A percentile compares a stretch with the other conserved stretches of the same genome.
phyloP scores from a whole-genome alignment of 1,140 invertebrate genomes.

The Drosophila repleta region DNA sequence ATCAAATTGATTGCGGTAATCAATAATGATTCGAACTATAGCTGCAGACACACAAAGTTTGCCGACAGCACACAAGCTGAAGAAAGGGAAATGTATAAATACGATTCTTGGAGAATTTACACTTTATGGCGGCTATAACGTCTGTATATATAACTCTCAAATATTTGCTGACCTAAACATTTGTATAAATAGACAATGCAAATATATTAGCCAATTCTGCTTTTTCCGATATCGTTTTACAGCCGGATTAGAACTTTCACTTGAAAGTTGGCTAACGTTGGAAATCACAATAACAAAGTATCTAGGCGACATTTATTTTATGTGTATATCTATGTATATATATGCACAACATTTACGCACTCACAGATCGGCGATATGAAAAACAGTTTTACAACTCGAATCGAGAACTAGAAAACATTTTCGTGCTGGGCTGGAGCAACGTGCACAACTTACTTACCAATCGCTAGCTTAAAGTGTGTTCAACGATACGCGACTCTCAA shows the following conservation, averaged over 20 bases:
- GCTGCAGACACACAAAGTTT: neutral
- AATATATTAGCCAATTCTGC: constrained; percentile 52
- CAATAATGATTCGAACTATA: constrained; percentile 1
- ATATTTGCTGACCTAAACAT: constrained; percentile 14
- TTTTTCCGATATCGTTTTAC: constrained; percentile 42
- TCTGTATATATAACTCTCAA: neutral
- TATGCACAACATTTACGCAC: neutral
- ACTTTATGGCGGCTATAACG: neutral
- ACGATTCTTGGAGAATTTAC: no score
- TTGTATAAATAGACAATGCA: constrained; percentile 51
- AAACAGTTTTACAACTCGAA: constrained; percentile 33
- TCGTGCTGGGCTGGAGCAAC: constrained; percentile 33
- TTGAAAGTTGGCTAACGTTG: constrained; percentile 42
- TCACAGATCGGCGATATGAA: neutral
- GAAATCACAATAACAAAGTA: constrained; percentile 37
- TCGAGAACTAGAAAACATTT: neutral
- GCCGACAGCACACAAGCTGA: neutral
- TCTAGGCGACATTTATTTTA: neutral
- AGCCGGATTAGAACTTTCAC: constrained; percentile 79
- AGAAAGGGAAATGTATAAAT: no score
- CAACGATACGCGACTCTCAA: constrained; percentile 56
- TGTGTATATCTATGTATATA: neutral
- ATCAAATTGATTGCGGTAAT: neutral
- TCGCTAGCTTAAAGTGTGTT: constrained; percentile 18
- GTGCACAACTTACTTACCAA: constrained; percentile 49